phyloP scores from a whole-genome alignment of 2,113 vertebrate genomes.

The Spilogale gracilis region DNA sequence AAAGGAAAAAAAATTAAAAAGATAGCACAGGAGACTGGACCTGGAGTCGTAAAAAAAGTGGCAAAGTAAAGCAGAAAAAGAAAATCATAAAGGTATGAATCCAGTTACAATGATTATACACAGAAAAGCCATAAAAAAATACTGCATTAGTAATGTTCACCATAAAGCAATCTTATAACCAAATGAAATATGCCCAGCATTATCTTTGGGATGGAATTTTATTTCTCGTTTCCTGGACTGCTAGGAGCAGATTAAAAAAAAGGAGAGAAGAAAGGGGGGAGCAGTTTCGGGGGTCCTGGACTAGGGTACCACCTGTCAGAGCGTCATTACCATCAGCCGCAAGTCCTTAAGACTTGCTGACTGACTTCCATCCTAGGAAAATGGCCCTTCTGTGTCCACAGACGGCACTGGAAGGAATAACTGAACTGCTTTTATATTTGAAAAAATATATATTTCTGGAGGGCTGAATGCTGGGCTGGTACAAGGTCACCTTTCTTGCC shows the following conservation, averaged over 20 bases:
- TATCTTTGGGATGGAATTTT: conserved; percentile 87
- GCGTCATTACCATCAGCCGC: conserved; percentile 68
- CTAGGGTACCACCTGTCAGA: conserved; percentile 34
- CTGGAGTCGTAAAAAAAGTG: conserved; percentile 19
- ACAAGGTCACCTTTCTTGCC: conserved; percentile 88
- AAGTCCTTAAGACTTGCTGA: conserved; percentile 73
- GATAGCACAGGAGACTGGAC: conserved; percentile 26
- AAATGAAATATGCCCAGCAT: conserved; percentile 87
- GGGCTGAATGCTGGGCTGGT: conserved; percentile 70
- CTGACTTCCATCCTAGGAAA: conserved; percentile 66
- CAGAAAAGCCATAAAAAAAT: conserved; percentile 88
- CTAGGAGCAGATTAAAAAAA: conserved; percentile 70
- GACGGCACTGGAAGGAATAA: conserved; percentile 44
- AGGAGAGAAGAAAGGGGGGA: not conserved
- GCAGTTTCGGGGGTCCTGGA: conserved; percentile 29
- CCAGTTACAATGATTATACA: conserved; percentile 74
- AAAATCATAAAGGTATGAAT: conserved; percentile 80
- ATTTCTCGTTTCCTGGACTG: conserved; percentile 88
- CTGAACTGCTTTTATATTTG: conserved; percentile 5
- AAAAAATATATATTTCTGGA: conserved; percentile 52
- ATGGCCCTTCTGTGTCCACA: conserved; percentile 56
- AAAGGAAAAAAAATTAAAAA: not conserved
- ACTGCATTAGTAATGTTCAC: conserved; percentile 85
- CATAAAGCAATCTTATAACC: conserved; percentile 89
- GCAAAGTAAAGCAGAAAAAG: conserved; percentile 75